Evolutionary conservation across 2,888 invertebrate species (phyloP), one percentile per base, ranked within the genome.

Genomic region (Drosophila putrida): DNA sequence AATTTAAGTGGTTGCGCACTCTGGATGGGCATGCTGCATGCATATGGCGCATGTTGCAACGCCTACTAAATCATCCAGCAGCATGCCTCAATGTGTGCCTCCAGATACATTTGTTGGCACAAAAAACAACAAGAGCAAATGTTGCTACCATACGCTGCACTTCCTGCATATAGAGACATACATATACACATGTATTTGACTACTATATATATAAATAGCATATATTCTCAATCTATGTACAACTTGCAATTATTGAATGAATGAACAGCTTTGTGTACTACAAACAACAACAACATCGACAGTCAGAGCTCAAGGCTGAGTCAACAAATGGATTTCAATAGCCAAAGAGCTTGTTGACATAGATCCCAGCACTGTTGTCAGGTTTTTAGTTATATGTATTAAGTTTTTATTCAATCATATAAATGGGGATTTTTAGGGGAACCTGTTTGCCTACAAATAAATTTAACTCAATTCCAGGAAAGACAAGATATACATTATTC

Each of bases 31-130:
- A 87, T 87, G 87, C 75, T 88, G 89, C 71, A 88, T 81, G 82
- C 89, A 85, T 88, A 85, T 85, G 85, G 87, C 77, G 71, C 67
- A 79, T 81, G 84, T 88, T 85, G 87, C 81, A 88, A 88, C 83
- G 83, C 83, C 83, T 88, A 88, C 88, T 80, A 88, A 83, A 83
- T 83, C 88, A 83, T 85, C 78, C 72, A 71, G 83, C 78, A 71
- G 80, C 83, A 85, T 71, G 83, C 88, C 75, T 71, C 88, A 81
- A 66, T 79, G 67, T 78, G 51, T 78, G 78, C 67, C 82, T 55
- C 31, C 64, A 63, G 74, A 57, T 68, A 70, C 82, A 82, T 78
- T 82, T 75, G 84, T 72, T 83, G 67, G 78, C 78, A 61, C 81
- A 71, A 80, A 74, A 38, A 71, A 73, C 63, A 75, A 75, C 68